These are phyloP conservation scores for Cephus nigrinus DNA, from an alignment of 2,888 invertebrate species.

Conservation along the genomic window DNA sequence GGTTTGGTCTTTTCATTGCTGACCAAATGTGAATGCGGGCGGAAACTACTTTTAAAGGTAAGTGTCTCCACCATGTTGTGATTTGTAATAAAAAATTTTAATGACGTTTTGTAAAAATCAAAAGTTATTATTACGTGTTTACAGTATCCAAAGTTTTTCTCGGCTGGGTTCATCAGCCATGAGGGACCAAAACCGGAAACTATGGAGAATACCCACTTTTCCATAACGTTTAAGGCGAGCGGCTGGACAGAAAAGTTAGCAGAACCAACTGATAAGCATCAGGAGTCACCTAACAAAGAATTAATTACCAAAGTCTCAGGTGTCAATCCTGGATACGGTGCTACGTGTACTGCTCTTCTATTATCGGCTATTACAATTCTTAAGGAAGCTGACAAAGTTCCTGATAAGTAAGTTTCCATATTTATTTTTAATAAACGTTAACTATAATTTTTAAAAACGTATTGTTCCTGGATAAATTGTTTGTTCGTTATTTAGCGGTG, in stretches of 20 bases:
- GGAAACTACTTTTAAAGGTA: constrained; percentile 75
- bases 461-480: background rate
- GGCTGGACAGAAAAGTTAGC: constrained; percentile 80
- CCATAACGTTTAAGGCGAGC: constrained; percentile 77
- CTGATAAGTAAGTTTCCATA: constrained; percentile 71
- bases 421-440: constrained; percentile 1
- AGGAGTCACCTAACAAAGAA: constrained; percentile 73
- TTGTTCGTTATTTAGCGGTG: constrained; percentile 74
- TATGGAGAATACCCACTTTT: constrained; percentile 74
- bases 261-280: constrained; percentile 71
- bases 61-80: constrained; percentile 20
- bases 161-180: constrained; percentile 76
- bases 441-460: background rate
- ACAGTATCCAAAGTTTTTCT: constrained; percentile 78
- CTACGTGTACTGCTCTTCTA: constrained; percentile 80
- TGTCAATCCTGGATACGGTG: constrained; percentile 84
- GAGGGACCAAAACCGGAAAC: constrained; percentile 74
- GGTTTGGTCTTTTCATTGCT: constrained; percentile 74
- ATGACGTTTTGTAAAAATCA: background rate
- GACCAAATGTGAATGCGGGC: constrained; percentile 73
- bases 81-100: constrained; percentile 3
- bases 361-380: constrained; percentile 81
- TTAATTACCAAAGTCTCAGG: constrained; percentile 76
- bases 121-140: constrained; percentile 37
- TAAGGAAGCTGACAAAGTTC: constrained; percentile 81